Conservation (phyloP, 2,113 vertebrate genomes). For the Lepus americanus region DNA sequence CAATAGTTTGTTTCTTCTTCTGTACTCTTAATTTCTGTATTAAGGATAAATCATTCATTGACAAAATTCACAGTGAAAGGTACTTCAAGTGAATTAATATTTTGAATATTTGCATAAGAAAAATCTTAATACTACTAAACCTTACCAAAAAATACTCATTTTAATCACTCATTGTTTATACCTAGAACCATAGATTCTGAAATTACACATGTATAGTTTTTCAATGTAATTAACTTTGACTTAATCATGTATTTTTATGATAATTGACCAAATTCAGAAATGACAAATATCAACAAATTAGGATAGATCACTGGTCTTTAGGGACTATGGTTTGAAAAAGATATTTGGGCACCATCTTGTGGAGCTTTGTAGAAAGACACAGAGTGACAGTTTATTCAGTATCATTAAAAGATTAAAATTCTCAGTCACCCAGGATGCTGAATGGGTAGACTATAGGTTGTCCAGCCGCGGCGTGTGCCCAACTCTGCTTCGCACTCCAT, state of each 20-base stretch:
- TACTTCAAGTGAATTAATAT: not conserved
- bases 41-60: not conserved
- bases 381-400: not conserved
- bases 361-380: conserved; percentile 72
- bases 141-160: conserved; percentile 18
- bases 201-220: conserved; percentile 1
- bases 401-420: conserved; percentile 39
- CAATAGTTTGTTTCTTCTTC: conserved; percentile 33
- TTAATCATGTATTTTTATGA: conserved; percentile 37
- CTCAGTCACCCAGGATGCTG: not conserved
- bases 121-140: conserved; percentile 30
- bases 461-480: no score
- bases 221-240: conserved; percentile 2
- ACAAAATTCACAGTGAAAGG: conserved; percentile 17
- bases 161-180: conserved; percentile 36
- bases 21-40: conserved; percentile 4
- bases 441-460: not conserved
- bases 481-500: no score
- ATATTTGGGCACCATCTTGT: conserved; percentile 81
- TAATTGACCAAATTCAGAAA: conserved; percentile 61
- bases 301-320: not conserved
- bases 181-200: conserved; percentile 44
- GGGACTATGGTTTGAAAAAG: conserved; percentile 42
- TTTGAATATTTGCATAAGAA: conserved; percentile 18
- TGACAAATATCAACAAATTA: not conserved